Evolutionary conservation across 2,113 vertebrate genomes (phyloP), one percentile per base, ranked within the genome.

Genomic region (Apodemus sylvaticus): DNA sequence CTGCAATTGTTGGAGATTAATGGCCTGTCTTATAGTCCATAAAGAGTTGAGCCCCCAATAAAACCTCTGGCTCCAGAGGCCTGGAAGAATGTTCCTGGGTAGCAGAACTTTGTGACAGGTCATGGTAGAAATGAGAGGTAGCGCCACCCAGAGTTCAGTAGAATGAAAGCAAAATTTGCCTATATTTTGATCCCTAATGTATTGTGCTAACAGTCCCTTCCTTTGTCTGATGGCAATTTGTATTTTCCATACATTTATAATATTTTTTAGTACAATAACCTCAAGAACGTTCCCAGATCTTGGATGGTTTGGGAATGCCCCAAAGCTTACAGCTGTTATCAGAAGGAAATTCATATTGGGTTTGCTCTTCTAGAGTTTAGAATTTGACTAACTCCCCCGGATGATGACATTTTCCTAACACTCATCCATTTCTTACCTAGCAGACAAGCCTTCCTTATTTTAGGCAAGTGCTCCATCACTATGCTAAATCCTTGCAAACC

Each of bases 91-190:
- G 26, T 68, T 58, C 8, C 29, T 13, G 11, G 55, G 17, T 31
- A 31, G 20, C 26, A 73, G 12, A 3, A 24, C 34, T 66, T 70
- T 5, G 2, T 20, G 12, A 1, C 2, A 19, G 2, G 2, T 13
- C 26, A 24, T 1, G 2, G 34, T 4, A 14, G 13, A 51, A 19
- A 78, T 29, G 31, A 82, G 2, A 82, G 2, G 7, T 10, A 77
- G 34, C 68, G 58, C 10, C 12, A 36, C 9, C 16, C 36, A 29
- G 4, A 45, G 64, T n/a, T 34, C 20, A 78, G 74, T 0, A 26
- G 13, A 29, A 17, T 68, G 53, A 74, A 53, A 76, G 24, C 2
- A 5, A 53, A 55, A 73, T 51, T 36, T 22, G 42, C 9, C 39
- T 13, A 17, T 31, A 36, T 48, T 58, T 71, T 3, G 7, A 16